phyloP scores from a whole-genome alignment of 2,888 invertebrate species.

The Raillietiella orientalis region DNA sequence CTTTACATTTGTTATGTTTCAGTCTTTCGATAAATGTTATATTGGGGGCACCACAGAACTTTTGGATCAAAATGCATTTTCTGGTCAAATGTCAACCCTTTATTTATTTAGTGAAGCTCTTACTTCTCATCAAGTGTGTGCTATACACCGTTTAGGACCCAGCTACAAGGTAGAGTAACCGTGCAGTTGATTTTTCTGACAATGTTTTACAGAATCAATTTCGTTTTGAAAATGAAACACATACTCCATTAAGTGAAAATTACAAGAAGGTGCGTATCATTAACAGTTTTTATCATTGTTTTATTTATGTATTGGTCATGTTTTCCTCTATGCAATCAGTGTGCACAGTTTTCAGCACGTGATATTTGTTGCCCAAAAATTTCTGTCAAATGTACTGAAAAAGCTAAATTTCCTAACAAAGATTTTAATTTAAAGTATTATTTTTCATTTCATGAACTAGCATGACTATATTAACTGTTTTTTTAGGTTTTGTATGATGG shows the following conservation, averaged over 20 bases:
- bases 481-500: conserved; percentile 90
- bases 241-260: conserved; percentile 85
- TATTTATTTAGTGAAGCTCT: conserved; percentile 94
- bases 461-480: too few relatives aligned
- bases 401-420: conserved; percentile 7
- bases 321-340: too few relatives aligned
- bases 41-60: conserved; percentile 91
- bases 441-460: too few relatives aligned
- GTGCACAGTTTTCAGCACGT: too few relatives aligned
- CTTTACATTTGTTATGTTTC: too few relatives aligned
- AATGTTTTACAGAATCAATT: conserved; percentile 68
- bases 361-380: too few relatives aligned
- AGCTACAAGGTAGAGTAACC: conserved; percentile 71
- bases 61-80: conserved; percentile 87
- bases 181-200: conserved; percentile 1
- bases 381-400: too few relatives aligned
- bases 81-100: conserved; percentile 97
- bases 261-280: conserved; percentile 77
- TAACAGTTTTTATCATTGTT: conserved; percentile 3
- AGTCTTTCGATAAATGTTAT: conserved; percentile 98
- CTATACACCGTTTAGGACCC: conserved; percentile 90
- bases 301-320: neutral
- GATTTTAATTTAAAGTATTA: conserved; percentile 9
- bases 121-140: conserved; percentile 88
- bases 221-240: conserved; percentile 98